Percentiles rank a stretch among this genome's conserved stretches.
Evolutionary conservation across 2,797 vertebrate species (phyloP).

Genomic region (Gobio occitaniae): DNA sequence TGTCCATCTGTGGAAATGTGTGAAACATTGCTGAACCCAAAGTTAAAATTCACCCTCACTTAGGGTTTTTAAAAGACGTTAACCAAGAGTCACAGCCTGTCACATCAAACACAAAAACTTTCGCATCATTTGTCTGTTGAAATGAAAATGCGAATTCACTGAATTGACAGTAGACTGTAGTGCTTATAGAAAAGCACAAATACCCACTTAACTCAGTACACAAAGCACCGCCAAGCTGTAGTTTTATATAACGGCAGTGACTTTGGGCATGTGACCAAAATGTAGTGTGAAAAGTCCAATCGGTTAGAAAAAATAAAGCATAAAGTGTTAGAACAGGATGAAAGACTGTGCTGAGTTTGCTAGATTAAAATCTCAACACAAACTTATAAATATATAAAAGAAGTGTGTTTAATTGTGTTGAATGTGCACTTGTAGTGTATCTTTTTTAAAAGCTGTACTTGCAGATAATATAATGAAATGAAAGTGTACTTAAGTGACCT

Average conservation of each 20-base stretch:
- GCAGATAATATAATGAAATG: not conserved
- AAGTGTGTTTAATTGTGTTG: not conserved
- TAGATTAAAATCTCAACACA: not conserved
- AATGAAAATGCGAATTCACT: not conserved
- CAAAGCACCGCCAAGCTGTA: too few relatives aligned
- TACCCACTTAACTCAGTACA: not conserved
- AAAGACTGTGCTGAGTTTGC: not conserved
- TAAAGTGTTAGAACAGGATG: not conserved
- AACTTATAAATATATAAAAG: not conserved
- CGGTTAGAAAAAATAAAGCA: not conserved
- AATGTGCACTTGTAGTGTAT: not conserved
- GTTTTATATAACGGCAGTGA: not conserved
- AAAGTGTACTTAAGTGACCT: not conserved
- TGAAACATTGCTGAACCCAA: not conserved
- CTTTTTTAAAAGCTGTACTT: not conserved
- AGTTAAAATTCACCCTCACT: not conserved
- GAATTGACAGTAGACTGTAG: too few relatives aligned
- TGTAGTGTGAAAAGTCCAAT: not conserved
- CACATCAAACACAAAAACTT: not conserved
- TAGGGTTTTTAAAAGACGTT: too few relatives aligned
- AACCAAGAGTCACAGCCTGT: not conserved
- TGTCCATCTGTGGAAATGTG: not conserved
- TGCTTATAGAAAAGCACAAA: not conserved
- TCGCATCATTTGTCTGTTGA: not conserved
- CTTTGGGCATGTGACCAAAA: not conserved